Evolutionary conservation across 2,113 vertebrate species (phyloP), one percentile per base, ranked within the genome.

Genomic region (Tragelaphus imberbis): DNA sequence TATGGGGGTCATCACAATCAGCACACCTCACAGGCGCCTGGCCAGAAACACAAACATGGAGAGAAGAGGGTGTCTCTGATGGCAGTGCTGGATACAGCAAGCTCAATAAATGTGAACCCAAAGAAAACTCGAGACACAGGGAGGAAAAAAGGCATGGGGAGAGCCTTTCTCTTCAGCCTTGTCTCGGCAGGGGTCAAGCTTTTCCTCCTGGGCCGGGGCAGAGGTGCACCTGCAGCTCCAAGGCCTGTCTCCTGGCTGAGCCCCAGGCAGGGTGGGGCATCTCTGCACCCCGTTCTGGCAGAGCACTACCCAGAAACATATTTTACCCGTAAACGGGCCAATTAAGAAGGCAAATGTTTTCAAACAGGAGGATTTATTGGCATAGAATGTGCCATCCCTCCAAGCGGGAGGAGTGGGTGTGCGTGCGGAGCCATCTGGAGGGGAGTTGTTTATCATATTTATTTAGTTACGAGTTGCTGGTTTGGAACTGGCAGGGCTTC

Each of bases 321-420:
- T 99, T 99, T 99, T 96, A 98, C 95, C 97, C 96, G 94, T 99
- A 98, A 99, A 98, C 90, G 75, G 98, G 98, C 97, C 98, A 99
- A 99, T 99, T 99, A 99, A 98, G 98, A 98, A 99, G 98, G 98
- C 98, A 98, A 99, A 98, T 99, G 98, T 99, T 99, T 99, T 98
- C 98, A 99, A 99, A 99, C 98, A 98, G 12, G 5, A 98, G 97
- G 98, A 99, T 98, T 99, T 99, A 99, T 98, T 98, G 98, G 97
- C 98, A 98, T 97, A 94, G 98, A 98, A 97, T 97, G 97, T 77
- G 30, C 98, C 97, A 98, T 99, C 98, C 98, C 98, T 99, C 98
- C 87, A 89, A 88, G 94, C 95, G 47, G 96, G 97, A 98, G 98
- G 98, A 98, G 98, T 97, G 98, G 98, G 98, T 97, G 98, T 98